These are phyloP conservation scores for Leuciscus waleckii DNA, from an alignment of 2,797 vertebrate genomes.

Conservation along the genomic window DNA sequence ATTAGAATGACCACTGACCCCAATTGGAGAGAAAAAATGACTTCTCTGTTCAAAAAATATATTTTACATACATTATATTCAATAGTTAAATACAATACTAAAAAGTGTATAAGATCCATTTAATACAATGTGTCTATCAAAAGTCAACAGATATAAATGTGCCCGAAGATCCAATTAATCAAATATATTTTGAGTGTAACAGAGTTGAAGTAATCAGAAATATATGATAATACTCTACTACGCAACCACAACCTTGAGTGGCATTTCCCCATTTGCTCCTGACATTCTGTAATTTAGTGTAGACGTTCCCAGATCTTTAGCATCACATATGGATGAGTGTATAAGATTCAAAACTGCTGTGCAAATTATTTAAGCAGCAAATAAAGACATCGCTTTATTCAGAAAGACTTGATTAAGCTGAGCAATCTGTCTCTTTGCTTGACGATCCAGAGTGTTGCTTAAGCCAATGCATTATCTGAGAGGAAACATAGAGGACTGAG, in stretches of 20 bases:
- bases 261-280: constrained; percentile 25
- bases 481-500: constrained; percentile 57
- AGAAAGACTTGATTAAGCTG: constrained; percentile 37
- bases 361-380: constrained; percentile 19
- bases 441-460: constrained; percentile 28
- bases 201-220: neutral
- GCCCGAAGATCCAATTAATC: neutral
- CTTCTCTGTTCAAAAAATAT: neutral
- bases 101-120: neutral
- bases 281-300: constrained; percentile 1
- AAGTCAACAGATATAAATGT: neutral
- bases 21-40: neutral
- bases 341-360: constrained; percentile 25
- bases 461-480: constrained; percentile 53
- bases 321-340: constrained; percentile 27
- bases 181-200: neutral
- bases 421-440: constrained; percentile 36
- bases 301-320: constrained; percentile 11
- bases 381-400: constrained; percentile 30
- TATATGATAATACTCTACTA: neutral
- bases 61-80: neutral
- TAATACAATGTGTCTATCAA: neutral
- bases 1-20: neutral
- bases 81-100: neutral
- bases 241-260: neutral